Conservation (phyloP, 2,888 invertebrate species). For the Drosophila longiperda region DNA sequence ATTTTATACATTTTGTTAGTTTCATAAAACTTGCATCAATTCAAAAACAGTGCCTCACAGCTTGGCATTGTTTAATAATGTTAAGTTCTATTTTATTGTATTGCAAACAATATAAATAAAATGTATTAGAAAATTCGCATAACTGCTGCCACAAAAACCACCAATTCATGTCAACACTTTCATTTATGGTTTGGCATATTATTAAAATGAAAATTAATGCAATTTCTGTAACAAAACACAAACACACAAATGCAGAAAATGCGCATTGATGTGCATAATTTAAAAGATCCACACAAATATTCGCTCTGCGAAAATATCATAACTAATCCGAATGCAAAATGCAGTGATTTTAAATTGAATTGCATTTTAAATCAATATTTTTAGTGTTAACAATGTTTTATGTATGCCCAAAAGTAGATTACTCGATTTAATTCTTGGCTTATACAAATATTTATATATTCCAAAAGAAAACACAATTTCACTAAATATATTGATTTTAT, state of each 20-base stretch:
- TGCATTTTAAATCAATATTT: not conserved
- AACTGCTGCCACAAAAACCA: conserved; percentile 40
- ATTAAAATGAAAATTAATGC: conserved; percentile 13
- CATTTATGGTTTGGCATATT: conserved; percentile 47
- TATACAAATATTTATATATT: not conserved
- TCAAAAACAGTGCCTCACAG: not conserved
- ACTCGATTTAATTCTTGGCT: not conserved
- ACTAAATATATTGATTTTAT: not conserved
- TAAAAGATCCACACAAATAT: not conserved
- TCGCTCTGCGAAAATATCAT: not conserved
- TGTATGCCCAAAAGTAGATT: not conserved
- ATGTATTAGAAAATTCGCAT: conserved; percentile 2
- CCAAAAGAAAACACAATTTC: not conserved
- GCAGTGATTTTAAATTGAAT: conserved; percentile 1
- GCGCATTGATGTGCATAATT: not conserved
- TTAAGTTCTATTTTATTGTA: not conserved
- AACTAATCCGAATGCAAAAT: not conserved
- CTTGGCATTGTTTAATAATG: not conserved
- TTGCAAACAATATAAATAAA: not conserved
- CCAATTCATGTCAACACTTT: conserved; percentile 47
- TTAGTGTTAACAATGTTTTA: not conserved
- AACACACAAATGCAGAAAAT: not conserved
- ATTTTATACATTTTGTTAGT: not conserved
- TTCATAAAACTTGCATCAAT: not conserved
- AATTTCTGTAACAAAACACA: not conserved